phyloP scores from a whole-genome alignment of 2,797 vertebrate genomes.

The Ceyx erithaca region DNA sequence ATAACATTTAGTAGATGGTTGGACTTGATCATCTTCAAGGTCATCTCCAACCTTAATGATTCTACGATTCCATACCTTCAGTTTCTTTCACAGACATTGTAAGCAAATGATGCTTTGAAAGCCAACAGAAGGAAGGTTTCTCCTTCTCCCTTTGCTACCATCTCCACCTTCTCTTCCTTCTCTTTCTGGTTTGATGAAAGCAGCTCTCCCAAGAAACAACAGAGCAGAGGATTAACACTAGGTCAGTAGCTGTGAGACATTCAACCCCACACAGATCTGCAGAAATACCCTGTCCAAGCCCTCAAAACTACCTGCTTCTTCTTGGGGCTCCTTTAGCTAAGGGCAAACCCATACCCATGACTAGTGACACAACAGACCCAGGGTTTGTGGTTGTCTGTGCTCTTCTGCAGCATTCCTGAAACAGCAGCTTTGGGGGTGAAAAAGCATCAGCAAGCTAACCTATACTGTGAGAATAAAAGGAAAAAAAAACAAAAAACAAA shows the following conservation, averaged over 20 bases:
- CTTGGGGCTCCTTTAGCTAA: not conserved
- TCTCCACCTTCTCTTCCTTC: not conserved
- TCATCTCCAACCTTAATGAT: too few relatives aligned
- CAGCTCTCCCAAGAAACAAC: not conserved
- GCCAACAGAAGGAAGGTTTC: not conserved
- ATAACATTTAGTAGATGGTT: too few relatives aligned
- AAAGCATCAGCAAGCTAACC: not conserved
- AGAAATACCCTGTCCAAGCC: not conserved
- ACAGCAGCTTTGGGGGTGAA: not conserved
- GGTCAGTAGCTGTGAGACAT: not conserved
- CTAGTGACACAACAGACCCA: fast-evolving
- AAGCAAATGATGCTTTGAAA: not conserved
- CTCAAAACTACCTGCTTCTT: not conserved
- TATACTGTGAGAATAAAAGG: not conserved
- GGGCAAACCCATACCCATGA: not conserved
- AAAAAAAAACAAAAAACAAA: not conserved
- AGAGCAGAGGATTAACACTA: not conserved
- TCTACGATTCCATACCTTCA: not conserved
- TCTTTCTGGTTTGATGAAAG: not conserved
- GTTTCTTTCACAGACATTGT: not conserved
- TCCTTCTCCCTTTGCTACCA: not conserved
- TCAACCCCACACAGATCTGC: not conserved
- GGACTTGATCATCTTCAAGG: too few relatives aligned
- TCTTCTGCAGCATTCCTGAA: not conserved
- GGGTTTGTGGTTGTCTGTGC: not conserved